A percentile compares a stretch with the other conserved stretches of the same genome.
These are phyloP conservation scores for Eristalis pertinax DNA, from an alignment of 2,888 invertebrate species.

Conservation along the genomic window DNA sequence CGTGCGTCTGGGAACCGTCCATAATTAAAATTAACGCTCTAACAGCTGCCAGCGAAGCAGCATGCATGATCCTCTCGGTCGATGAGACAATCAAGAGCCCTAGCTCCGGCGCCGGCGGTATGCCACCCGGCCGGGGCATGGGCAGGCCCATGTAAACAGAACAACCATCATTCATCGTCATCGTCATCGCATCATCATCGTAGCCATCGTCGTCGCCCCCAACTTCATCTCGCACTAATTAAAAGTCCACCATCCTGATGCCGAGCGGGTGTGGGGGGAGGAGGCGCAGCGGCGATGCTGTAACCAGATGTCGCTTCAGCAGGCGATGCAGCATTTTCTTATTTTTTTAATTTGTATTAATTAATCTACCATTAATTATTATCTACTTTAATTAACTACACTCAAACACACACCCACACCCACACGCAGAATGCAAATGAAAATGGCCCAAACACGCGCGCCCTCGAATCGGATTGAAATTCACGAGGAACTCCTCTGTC, in stretches of 20 bases:
- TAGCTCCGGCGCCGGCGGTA: slow-evolving; percentile 83
- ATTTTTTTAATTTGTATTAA: slow-evolving; percentile 64
- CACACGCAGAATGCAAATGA: background rate
- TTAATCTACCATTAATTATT: slow-evolving; percentile 66
- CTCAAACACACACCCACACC: background rate
- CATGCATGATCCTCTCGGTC: slow-evolving; percentile 96
- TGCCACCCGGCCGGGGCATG: slow-evolving; percentile 86
- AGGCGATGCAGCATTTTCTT: slow-evolving; percentile 52
- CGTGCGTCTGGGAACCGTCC: slow-evolving; percentile 99
- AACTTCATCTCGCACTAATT: slow-evolving; percentile 13
- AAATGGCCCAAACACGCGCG: background rate
- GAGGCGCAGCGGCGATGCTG: background rate
- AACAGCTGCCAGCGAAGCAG: slow-evolving; percentile 97
- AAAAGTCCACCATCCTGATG: slow-evolving; percentile 4
- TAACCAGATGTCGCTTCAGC: background rate
- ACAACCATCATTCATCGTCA: slow-evolving; percentile 50
- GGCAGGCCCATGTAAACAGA: slow-evolving; percentile 86
- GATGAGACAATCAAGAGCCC: slow-evolving; percentile 99
- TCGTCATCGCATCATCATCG: slow-evolving; percentile 3
- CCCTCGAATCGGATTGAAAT: background rate
- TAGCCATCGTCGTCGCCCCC: background rate
- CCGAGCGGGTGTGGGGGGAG: background rate
- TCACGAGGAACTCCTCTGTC: background rate
- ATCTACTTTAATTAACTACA: slow-evolving; percentile 56
- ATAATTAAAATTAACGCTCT: slow-evolving; percentile 98